Percentiles rank a stretch among this genome's conserved stretches.
Conservation (phyloP, 2,888 invertebrate species). For the Apodemia hepburni region DNA sequence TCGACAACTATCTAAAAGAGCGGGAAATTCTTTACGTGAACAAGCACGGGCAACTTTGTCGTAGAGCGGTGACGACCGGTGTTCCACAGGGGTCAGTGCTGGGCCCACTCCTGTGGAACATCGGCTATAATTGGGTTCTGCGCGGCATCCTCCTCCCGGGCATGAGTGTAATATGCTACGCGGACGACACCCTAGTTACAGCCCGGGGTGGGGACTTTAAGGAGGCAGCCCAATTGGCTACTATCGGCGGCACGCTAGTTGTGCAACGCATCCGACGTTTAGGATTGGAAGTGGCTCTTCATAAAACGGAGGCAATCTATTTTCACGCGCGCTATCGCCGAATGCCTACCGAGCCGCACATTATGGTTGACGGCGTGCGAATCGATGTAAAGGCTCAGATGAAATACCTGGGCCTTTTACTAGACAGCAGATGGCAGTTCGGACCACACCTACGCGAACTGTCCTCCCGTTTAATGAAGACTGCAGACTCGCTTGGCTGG, state of each 20-base stretch:
- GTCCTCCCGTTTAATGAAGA: not conserved
- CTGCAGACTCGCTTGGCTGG: not conserved
- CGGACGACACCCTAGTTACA: not conserved
- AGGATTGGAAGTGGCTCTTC: constrained; percentile 11
- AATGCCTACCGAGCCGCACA: constrained; percentile 18
- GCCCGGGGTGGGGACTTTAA: constrained; percentile 10
- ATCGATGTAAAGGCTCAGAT: constrained; percentile 10
- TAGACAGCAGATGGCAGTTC: no score
- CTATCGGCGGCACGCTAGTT: not conserved
- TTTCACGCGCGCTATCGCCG: constrained; percentile 19
- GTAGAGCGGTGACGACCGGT: not conserved
- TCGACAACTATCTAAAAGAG: constrained; percentile 23
- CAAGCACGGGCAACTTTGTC: not conserved
- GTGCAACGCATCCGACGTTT: not conserved
- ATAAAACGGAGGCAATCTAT: constrained; percentile 20
- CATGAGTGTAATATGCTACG: constrained; percentile 17
- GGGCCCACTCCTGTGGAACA: no score
- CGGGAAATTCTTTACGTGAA: not conserved
- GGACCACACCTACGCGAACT: not conserved
- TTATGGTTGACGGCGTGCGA: constrained; percentile 16
- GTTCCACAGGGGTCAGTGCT: no score
- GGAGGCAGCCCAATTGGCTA: not conserved
- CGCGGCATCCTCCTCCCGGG: constrained; percentile 1
- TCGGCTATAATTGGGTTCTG: no score
- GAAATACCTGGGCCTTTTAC: no score